Evolutionary conservation across 2,888 invertebrate species (phyloP).

Genomic region (Cephus pulcher): DNA sequence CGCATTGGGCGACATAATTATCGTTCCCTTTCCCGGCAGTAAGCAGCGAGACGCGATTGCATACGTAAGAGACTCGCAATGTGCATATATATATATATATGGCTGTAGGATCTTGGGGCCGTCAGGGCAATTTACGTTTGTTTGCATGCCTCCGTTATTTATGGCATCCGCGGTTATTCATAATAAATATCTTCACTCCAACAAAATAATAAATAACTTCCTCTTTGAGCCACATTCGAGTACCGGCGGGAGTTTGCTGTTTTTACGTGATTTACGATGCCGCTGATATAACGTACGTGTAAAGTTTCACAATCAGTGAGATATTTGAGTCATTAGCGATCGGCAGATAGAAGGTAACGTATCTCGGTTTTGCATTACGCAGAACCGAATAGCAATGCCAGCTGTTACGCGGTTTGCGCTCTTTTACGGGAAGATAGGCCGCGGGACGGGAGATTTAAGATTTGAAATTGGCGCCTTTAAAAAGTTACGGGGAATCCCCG

Average conservation of each 20-base stretch:
- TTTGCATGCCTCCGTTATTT: slow-evolving; percentile 39
- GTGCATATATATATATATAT: no score
- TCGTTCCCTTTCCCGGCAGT: slow-evolving; percentile 40
- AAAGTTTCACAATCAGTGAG: background rate
- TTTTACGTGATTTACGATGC: background rate
- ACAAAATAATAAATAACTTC: slow-evolving; percentile 39
- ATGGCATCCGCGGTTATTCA: slow-evolving; percentile 36
- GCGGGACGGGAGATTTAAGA: background rate
- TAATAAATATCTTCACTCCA: slow-evolving; percentile 40
- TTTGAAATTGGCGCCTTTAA: background rate
- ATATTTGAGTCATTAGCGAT: slow-evolving; percentile 5
- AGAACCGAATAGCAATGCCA: background rate
- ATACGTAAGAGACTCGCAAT: slow-evolving; percentile 2
- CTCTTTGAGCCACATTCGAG: slow-evolving; percentile 4
- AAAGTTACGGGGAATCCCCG: background rate
- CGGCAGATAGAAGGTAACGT: background rate
- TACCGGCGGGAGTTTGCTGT: background rate
- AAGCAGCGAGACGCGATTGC: slow-evolving; percentile 22
- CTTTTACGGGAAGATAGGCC: background rate
- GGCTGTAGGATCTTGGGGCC: background rate
- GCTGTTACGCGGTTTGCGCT: background rate
- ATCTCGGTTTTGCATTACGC: background rate
- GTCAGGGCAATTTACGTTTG: slow-evolving; percentile 25
- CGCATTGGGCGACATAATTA: slow-evolving; percentile 45
- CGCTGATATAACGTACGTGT: background rate